phyloP scores from a whole-genome alignment of 2,888 invertebrate genomes.

The Calameuta pallipes region DNA sequence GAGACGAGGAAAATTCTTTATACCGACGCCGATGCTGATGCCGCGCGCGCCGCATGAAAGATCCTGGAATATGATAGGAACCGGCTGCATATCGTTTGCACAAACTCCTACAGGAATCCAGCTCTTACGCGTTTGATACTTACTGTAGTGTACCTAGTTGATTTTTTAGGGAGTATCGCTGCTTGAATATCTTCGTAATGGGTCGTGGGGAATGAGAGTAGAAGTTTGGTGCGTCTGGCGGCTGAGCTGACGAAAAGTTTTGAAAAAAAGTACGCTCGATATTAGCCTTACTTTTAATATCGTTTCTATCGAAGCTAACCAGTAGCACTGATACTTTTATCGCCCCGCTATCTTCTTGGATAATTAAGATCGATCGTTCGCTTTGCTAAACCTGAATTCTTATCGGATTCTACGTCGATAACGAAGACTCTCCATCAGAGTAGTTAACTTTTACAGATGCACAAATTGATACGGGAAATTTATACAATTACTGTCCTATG shows the following conservation, averaged over 20 bases:
- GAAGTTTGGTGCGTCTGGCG: neutral
- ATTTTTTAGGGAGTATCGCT: neutral
- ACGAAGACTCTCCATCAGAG: neutral
- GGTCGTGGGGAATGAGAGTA: neutral
- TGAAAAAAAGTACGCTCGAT: neutral
- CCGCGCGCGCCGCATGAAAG: conserved; percentile 8
- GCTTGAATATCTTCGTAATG: neutral
- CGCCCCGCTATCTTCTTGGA: neutral
- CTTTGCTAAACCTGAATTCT: neutral
- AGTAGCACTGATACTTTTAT: neutral
- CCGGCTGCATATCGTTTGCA: conserved; percentile 5
- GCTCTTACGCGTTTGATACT: neutral
- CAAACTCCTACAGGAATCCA: neutral
- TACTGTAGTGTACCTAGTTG: neutral
- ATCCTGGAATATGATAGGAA: conserved; percentile 13
- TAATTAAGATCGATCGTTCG: neutral
- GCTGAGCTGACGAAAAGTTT: neutral
- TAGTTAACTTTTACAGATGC: neutral
- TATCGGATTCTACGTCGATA: neutral
- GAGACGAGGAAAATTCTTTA: conserved; percentile 45
- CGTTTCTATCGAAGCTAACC: neutral
- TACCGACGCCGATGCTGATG: conserved; percentile 29
- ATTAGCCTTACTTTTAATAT: neutral
- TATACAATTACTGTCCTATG: neutral
- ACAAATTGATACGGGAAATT: neutral